Evolutionary conservation across 2,888 invertebrate genomes (phyloP), one percentile per base, ranked within the genome.

Genomic region (Thalpophila matura): DNA sequence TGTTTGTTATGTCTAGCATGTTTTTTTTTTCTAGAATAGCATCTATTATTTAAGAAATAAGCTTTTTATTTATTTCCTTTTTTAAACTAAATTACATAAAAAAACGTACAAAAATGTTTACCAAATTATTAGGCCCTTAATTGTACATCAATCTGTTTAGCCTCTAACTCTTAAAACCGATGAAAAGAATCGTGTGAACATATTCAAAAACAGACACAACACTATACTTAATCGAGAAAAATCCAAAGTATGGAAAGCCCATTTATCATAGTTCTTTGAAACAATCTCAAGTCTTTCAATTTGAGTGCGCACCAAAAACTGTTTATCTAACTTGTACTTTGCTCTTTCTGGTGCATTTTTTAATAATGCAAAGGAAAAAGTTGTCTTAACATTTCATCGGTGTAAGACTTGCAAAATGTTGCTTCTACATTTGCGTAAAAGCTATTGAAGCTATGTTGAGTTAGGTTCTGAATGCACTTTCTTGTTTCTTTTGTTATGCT

Each of bases 251-350:
- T 46, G 26, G 42, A 51, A 37, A 61, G 54, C 51, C 54, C 58
- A 74, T 74, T 76, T 70, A 79, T 80, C 68, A 79, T 67, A 75
- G 57, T 74, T 75, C 31, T 61, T 46, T 58, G 31, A 68, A 77
- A 77, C 68, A 74, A 77, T 73, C 74, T 79, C 51, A 71, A 77
- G 74, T 70, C 77, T 79, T 81, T 81, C 74, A 79, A 79, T 79
- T 81, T 77, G 68, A 80, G 67, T 67, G 66, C 64, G 49, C 60
- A 55, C 69, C 63, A 75, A 80, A 74, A 79, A 72, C 65, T 77
- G 69, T 77, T 80, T 77, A 72, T 77, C 70, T 80, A 72, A 79
- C 70, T 80, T 73, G 51, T 55, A 79, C 68, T 79, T 80, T 68
- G 70, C 69, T 70, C 70, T 70, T 77, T 77, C 60, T 56, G 40